Percentiles rank a stretch among this genome's conserved stretches.
phyloP scores from a whole-genome alignment of 1,140 invertebrate species.

The Euschistus heros region DNA sequence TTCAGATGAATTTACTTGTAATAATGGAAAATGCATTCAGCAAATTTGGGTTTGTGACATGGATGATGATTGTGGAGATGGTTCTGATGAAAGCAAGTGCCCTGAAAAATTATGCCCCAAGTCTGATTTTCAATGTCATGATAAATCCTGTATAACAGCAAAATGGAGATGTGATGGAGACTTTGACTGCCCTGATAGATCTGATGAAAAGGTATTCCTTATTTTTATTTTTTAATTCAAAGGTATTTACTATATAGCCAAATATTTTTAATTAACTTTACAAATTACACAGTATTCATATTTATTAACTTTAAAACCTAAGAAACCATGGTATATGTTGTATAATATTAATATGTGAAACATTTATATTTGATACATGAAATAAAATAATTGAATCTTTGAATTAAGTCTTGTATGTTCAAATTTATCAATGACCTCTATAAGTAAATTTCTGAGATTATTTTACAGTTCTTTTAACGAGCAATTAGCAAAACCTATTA shows the following conservation, averaged over 20 bases:
- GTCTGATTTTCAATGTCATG: constrained; percentile 80
- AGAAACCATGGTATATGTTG: too few relatives aligned
- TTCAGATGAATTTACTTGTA: constrained; percentile 80
- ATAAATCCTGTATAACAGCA: constrained; percentile 77
- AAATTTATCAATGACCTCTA: too few relatives aligned
- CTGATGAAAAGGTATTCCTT: constrained; percentile 68
- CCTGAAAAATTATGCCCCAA: constrained; percentile 74
- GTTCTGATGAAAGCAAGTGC: constrained; percentile 60
- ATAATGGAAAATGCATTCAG: constrained; percentile 79
- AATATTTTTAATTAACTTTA: background rate
- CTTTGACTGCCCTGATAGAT: constrained; percentile 73
- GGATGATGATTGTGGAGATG: constrained; percentile 76
- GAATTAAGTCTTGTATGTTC: too few relatives aligned
- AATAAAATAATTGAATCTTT: too few relatives aligned
- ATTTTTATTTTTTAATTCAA: constrained; percentile 49
- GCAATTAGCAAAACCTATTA: too few relatives aligned
- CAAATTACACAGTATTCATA: background rate
- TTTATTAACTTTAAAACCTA: too few relatives aligned
- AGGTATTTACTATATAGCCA: constrained; percentile 6
- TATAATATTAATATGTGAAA: too few relatives aligned
- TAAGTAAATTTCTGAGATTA: too few relatives aligned
- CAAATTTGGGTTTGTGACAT: constrained; percentile 77
- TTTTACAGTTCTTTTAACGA: too few relatives aligned
- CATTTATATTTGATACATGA: too few relatives aligned
- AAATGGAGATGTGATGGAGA: constrained; percentile 81